Base-by-base conservation (phyloP, 1,140 invertebrate species). In the Cydia splendana region DNA sequence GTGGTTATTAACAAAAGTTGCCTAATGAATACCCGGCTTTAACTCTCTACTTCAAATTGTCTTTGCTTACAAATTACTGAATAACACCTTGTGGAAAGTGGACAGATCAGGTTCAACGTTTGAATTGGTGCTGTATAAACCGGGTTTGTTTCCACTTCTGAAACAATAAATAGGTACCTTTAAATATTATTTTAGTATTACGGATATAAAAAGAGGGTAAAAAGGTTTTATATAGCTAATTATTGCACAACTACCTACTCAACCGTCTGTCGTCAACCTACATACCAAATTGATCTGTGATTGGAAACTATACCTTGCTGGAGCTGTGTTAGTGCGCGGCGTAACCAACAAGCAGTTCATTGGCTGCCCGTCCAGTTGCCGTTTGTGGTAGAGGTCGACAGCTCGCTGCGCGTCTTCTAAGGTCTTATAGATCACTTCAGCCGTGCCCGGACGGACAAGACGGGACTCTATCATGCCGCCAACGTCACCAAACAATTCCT, bases 401-500 rank as follows among this genome's bases (percentile, higher is more conserved):
- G 98, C 98, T 89, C 96, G 96, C 77, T 97, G 95, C 62, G 98
- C 98, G 93, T 98, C 97, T 79, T 97, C 96, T 75, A 96, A 91
- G 51, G 95, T 96, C 82, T 97, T 96, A 87, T 98, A 99, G 80
- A 98, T 96, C 12, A 98, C 97, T 94, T 98, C 97, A 0, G 98
- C 98, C 12, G 96, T 96, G 5, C 98, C 98, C 4, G 96, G 95
- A 74, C 97, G 95, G n/a, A 98, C 95, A 82, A 98, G 94, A 82
- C 96, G 95, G 2, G 97, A 97, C 79, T 96, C 95, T 53, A 97
- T 92, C 84, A 99, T 94, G 67, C 97, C 95, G 12, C 98, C 98
- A 77, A 99, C 96, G 86, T 98, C 97, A 86, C 97, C 97, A 94
- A 99, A 99, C 67, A 99, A 94, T 93, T 99, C 98, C 95, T 98